Conservation (phyloP, 2,113 vertebrate genomes). For the Pluvialis apricaria region DNA sequence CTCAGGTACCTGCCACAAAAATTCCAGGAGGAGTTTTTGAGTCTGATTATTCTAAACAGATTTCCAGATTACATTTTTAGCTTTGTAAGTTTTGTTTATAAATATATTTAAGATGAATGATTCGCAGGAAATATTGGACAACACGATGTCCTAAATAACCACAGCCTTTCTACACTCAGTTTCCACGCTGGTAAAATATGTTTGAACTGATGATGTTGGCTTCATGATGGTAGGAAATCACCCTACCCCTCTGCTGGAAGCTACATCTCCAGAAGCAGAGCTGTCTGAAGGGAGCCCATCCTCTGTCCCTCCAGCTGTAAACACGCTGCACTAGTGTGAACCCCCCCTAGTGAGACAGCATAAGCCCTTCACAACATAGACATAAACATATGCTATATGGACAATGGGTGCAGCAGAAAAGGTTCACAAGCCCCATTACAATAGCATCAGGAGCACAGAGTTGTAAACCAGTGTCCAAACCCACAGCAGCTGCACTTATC, state of each 20-base stretch:
- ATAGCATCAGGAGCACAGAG: not conserved
- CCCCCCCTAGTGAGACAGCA: not conserved
- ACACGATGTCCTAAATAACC: not conserved
- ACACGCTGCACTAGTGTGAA: not conserved
- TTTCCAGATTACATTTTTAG: constrained; percentile 17
- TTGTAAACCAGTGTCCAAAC: not conserved
- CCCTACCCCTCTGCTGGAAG: not conserved
- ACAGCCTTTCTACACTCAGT: not conserved
- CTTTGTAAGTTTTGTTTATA: constrained; percentile 12
- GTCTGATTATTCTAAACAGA: constrained; percentile 22
- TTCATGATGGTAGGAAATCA: not conserved
- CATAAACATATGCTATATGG: not conserved
- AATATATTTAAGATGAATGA: not conserved
- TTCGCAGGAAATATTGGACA: not conserved
- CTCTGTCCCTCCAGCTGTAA: not conserved
- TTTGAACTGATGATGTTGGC: not conserved
- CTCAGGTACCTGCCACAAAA: not conserved
- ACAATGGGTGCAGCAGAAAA: not conserved
- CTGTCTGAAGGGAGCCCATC: not conserved
- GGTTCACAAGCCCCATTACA: not conserved
- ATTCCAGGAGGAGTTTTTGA: not conserved
- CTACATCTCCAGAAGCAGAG: not conserved
- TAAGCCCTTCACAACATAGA: not conserved
- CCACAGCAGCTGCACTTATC: not conserved
- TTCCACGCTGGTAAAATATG: not conserved